Conservation (phyloP, 2,888 invertebrate genomes). For the Pristionchus fissidentatus region DNA sequence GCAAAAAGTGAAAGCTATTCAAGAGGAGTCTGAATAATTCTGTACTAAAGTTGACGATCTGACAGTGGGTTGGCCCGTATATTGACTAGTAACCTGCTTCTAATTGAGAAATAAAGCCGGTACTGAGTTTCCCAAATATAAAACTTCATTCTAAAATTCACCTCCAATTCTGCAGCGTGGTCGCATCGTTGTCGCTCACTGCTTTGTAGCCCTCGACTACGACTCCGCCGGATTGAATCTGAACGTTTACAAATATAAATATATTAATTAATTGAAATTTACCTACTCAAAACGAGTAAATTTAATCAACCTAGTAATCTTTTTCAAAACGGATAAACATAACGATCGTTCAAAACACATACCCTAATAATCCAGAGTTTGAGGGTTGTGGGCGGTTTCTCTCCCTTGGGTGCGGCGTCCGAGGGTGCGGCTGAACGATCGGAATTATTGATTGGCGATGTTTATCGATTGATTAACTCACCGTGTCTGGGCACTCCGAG, state of each 20-base stretch:
- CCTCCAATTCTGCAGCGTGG: slow-evolving; percentile 44
- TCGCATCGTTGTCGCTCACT: slow-evolving; percentile 17
- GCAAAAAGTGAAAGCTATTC: no score
- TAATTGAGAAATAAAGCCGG: no score
- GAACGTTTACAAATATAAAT: neutral
- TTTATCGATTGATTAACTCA: neutral
- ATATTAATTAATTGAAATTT: no score
- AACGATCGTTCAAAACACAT: neutral
- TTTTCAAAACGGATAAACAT: no score
- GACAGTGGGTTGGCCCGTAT: no score
- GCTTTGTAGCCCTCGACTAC: slow-evolving; percentile 43
- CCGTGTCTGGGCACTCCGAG: slow-evolving; percentile 22
- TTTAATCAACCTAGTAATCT: no score
- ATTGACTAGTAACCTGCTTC: no score
- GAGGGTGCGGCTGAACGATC: neutral
- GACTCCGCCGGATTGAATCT: slow-evolving; percentile 18
- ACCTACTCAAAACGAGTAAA: neutral
- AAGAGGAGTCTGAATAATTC: no score
- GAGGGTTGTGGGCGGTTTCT: slow-evolving; percentile 6
- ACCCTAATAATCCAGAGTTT: slow-evolving; percentile 36
- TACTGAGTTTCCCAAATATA: no score
- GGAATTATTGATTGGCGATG: no score
- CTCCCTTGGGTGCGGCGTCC: neutral
- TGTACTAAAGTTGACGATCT: no score
- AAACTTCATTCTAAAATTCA: no score